phyloP scores from a whole-genome alignment of 2,888 invertebrate genomes.

The Formica aserva region DNA sequence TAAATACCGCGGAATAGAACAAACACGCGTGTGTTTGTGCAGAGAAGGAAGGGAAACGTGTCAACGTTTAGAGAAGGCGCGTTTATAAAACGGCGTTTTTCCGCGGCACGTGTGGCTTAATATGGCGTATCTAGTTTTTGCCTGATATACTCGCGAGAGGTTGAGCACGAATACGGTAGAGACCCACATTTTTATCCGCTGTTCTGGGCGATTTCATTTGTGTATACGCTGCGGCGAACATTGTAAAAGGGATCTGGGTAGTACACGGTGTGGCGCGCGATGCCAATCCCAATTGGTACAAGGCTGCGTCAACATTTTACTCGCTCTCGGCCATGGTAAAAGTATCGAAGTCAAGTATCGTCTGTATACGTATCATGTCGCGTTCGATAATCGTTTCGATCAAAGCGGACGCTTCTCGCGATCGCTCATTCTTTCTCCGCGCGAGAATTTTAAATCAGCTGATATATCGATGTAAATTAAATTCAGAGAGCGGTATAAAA shows the following conservation, averaged over 20 bases:
- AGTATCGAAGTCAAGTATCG: constrained; percentile 70
- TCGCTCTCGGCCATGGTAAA: constrained; percentile 75
- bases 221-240: constrained; percentile 52
- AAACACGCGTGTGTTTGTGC: not conserved
- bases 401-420: constrained; percentile 53
- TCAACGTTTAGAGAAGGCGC: constrained; percentile 39
- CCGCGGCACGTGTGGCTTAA: constrained; percentile 30
- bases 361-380: constrained; percentile 24
- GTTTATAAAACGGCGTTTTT: constrained; percentile 50
- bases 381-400: constrained; percentile 69
- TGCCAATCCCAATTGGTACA: constrained; percentile 80
- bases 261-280: constrained; percentile 59
- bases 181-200: constrained; percentile 62
- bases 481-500: not conserved
- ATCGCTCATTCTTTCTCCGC: constrained; percentile 19
- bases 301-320: constrained; percentile 77
- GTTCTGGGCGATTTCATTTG: constrained; percentile 60
- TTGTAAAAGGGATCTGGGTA: constrained; percentile 73
- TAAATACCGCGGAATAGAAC: not conserved
- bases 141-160: constrained; percentile 33
- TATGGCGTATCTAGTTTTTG: constrained; percentile 62
- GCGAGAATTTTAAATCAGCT: too few relatives aligned
- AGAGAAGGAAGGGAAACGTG: constrained; percentile 33
- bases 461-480: not conserved
- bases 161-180: constrained; percentile 56